phyloP scores from a whole-genome alignment of 2,797 vertebrate genomes.

The Sebastes diploproa region DNA sequence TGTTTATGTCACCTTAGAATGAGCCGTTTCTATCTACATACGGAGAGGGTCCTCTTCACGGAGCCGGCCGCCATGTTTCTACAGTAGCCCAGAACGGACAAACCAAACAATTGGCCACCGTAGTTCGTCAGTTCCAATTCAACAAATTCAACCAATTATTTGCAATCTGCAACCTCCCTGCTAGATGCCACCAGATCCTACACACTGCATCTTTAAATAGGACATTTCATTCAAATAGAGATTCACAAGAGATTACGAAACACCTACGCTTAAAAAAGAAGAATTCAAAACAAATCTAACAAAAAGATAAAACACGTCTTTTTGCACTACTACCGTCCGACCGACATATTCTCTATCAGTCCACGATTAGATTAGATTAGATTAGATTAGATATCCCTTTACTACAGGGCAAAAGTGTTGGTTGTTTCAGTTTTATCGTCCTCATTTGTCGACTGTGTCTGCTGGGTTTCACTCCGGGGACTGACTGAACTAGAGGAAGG shows the following conservation, averaged over 20 bases:
- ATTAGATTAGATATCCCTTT: background rate
- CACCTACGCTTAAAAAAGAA: background rate
- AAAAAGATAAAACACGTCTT: background rate
- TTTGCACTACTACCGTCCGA: background rate
- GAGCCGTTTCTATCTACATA: too few relatives aligned
- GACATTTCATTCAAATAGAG: background rate
- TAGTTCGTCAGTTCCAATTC: too few relatives aligned
- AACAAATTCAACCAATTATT: too few relatives aligned
- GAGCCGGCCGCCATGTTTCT: too few relatives aligned
- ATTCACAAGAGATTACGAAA: background rate
- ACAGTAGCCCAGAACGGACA: too few relatives aligned
- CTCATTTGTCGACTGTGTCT: constrained; percentile 11
- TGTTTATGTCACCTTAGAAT: too few relatives aligned
- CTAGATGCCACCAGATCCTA: too few relatives aligned
- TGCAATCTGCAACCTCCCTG: too few relatives aligned
- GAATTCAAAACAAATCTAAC: background rate
- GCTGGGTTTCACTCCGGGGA: constrained; percentile 1
- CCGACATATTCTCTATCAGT: background rate
- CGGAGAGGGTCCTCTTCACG: too few relatives aligned
- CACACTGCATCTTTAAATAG: too few relatives aligned
- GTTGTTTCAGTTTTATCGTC: background rate
- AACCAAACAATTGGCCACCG: too few relatives aligned
- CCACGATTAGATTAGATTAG: too few relatives aligned
- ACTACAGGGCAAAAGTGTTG: background rate
- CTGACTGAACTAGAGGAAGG: background rate